phyloP scores from a whole-genome alignment of 2,888 invertebrate genomes.

The Hyppa rectilinea region DNA sequence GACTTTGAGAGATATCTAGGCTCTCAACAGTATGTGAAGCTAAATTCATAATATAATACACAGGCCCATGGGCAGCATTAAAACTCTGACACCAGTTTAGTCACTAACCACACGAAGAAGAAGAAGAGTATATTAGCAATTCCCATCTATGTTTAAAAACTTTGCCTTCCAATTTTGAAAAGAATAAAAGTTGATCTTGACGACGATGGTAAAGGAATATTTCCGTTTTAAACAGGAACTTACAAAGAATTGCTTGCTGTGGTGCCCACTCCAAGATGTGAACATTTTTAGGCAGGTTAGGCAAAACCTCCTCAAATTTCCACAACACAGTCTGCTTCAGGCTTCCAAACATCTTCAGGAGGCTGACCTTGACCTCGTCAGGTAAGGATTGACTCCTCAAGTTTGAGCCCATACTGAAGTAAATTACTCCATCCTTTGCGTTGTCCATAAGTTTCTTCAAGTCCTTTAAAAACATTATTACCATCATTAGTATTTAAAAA shows the following conservation, averaged over 20 bases:
- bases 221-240: slow-evolving; percentile 15
- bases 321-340: slow-evolving; percentile 87
- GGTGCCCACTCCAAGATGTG: slow-evolving; percentile 84
- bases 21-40: no score
- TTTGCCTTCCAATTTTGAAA: not conserved
- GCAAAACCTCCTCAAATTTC: slow-evolving; percentile 83
- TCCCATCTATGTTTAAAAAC: not conserved
- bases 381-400: slow-evolving; percentile 80
- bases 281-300: slow-evolving; percentile 82
- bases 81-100: no score
- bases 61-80: no score
- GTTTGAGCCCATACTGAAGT: slow-evolving; percentile 88
- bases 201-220: not conserved
- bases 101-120: no score
- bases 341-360: slow-evolving; percentile 80
- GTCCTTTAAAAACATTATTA: slow-evolving; percentile 69
- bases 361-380: slow-evolving; percentile 69
- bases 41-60: no score
- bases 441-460: slow-evolving; percentile 82
- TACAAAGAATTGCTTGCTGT: slow-evolving; percentile 69
- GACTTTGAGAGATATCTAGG: no score
- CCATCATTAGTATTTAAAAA: no score
- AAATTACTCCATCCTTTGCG: slow-evolving; percentile 84
- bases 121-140: no score
- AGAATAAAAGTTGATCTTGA: not conserved